Percentiles rank a stretch among this genome's conserved stretches.
These are phyloP conservation scores for Etia nguti DNA, from an alignment of 2,113 vertebrate species.

Conservation along the genomic window DNA sequence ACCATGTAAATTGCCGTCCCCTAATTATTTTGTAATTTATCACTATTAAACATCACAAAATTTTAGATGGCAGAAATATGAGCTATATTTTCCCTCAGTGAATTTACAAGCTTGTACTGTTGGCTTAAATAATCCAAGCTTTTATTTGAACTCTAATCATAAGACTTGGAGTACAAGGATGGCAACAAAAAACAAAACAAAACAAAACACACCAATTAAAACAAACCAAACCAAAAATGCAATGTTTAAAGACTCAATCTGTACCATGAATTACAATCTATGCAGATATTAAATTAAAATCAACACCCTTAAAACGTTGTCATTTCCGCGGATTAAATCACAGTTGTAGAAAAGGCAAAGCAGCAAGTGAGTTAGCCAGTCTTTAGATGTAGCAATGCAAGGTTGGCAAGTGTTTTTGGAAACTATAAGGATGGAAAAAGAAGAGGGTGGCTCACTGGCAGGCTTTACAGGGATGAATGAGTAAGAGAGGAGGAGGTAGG, in stretches of 20 bases:
- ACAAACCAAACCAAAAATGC: neutral
- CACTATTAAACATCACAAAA: neutral
- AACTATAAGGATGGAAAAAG: neutral
- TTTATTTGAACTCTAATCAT: neutral
- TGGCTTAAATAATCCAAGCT: neutral
- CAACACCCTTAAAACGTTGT: neutral
- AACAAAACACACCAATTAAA: neutral
- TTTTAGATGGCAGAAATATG: neutral
- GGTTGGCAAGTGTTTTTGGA: slow-evolving; percentile 6
- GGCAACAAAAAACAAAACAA: neutral
- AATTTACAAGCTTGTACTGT: neutral
- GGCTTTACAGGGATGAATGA: slow-evolving; percentile 26
- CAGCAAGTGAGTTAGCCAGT: neutral
- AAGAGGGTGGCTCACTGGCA: neutral
- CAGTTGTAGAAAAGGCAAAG: neutral
- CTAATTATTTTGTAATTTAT: slow-evolving; percentile 15
- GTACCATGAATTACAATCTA: neutral
- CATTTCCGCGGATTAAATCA: neutral
- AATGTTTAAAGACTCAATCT: neutral
- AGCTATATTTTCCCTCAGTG: neutral
- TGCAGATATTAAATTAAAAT: neutral
- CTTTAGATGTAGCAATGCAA: neutral
- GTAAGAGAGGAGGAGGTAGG: slow-evolving; percentile 1
- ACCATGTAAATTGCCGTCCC: neutral
- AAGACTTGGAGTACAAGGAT: neutral